Evolutionary conservation across 2,113 vertebrate genomes (phyloP), one percentile per base, ranked within the genome.

Genomic region (Mesitornis unicolor): DNA sequence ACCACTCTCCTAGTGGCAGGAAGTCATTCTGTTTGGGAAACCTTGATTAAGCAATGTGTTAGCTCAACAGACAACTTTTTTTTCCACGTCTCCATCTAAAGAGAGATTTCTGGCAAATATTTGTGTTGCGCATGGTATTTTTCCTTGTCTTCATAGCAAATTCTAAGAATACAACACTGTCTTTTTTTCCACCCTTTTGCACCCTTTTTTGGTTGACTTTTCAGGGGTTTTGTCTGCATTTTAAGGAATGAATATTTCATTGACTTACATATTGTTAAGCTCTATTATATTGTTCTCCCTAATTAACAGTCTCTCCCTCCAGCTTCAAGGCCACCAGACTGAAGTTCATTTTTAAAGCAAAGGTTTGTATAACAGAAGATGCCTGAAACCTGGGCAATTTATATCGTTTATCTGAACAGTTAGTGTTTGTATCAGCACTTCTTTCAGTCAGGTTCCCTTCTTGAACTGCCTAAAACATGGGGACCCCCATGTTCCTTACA

Each of bases 1-100:
- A 81, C 61, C 50, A 56, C 36, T 77, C 12, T 81, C 63, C 64
- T 80, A 93, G 59, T 51, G 40, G 56, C 35, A 95, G 45, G 43
- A 43, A 75, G 36, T 71, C 74, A 85, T 53, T 87, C 61, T 77
- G 88, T 15, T 94, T 92, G 74, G 79, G 90, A 96, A 95, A 96
- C 35, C n/a, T 65, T 73, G 79, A 61, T 90, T 88, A 85, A 83
- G 85, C 82, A 95, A 94, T 69, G 17, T 50, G 5, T 57, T 57
- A 90, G 75, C 53, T 94, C 57, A 83, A 80, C 28, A 86, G 61
- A 68, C 19, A 71, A 38, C 16, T 42, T 73, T 83, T 90, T n/a
- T 89, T 74, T 56, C 25, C 24, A 18, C 64, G 16, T 57, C 25
- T 83, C 73, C 69, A 10, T 80, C 40, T 79, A 84, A 92, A 84